Percentiles rank a stretch among this genome's conserved stretches.
Conservation (phyloP, 2,113 vertebrate species). For the Candoia aspera region DNA sequence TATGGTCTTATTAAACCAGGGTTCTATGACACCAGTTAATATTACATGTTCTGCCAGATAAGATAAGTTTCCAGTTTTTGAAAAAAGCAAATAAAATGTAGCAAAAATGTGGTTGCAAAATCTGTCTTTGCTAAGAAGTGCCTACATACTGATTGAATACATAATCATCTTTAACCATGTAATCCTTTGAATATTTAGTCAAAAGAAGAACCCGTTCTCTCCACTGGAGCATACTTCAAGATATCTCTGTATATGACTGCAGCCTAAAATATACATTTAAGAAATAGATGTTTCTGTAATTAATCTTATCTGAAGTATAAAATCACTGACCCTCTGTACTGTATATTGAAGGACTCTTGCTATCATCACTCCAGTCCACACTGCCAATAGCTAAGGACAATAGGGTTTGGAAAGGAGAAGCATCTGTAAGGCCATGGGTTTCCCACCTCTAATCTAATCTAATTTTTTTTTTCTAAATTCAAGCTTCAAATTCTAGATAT, state of each 20-base stretch:
- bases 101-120: not conserved
- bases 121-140: not conserved
- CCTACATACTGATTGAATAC: not conserved
- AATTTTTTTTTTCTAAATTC: not conserved
- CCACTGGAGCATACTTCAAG: not conserved
- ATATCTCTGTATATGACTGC: not conserved
- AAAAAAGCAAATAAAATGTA: not conserved
- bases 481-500: not conserved
- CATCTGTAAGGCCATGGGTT: not conserved
- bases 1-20: not conserved
- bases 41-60: not conserved
- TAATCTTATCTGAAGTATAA: not conserved
- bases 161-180: not conserved
- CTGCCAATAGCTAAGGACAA: not conserved
- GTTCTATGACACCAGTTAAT: not conserved
- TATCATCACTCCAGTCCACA: too few species aligned
- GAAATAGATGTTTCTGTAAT: not conserved
- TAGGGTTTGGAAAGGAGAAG: not conserved
- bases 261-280: not conserved
- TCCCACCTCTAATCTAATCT: not conserved
- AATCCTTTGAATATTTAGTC: not conserved
- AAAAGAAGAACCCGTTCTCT: not conserved
- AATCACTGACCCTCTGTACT: not conserved
- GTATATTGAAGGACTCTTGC: not conserved
- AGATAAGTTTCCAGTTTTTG: not conserved